phyloP scores from a whole-genome alignment of 2,888 invertebrate species.

The Eupithecia vulgata region DNA sequence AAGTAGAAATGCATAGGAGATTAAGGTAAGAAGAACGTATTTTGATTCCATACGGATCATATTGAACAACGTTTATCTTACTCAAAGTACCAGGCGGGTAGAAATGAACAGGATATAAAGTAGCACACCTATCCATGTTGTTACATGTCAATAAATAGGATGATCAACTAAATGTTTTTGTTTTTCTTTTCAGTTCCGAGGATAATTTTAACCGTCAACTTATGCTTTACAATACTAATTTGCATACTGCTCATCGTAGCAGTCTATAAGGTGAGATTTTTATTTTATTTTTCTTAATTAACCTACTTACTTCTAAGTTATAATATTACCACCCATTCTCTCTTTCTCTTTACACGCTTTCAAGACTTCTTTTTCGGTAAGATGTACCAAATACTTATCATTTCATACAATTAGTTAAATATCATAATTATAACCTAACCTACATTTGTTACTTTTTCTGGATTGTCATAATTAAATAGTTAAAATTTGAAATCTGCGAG shows the following conservation, averaged over 20 bases:
- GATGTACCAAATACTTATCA: slow-evolving; percentile 25
- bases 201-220: slow-evolving; percentile 91
- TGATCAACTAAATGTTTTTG: slow-evolving; percentile 13
- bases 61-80: too few species aligned
- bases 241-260: slow-evolving; percentile 90
- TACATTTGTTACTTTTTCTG: too few species aligned
- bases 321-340: not conserved
- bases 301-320: too few species aligned
- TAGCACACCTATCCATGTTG: too few species aligned
- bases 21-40: too few species aligned
- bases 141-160: not conserved
- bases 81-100: too few species aligned
- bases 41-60: too few species aligned
- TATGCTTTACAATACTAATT: slow-evolving; percentile 92
- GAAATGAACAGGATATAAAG: too few species aligned
- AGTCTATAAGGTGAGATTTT: slow-evolving; percentile 87
- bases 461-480: not conserved
- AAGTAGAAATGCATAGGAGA: too few species aligned
- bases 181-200: slow-evolving; percentile 85
- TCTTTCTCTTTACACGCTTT: slow-evolving; percentile 45
- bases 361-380: slow-evolving; percentile 65
- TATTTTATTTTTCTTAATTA: not conserved
- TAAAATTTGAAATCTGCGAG: not conserved
- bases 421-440: too few species aligned
- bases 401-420: too few species aligned